Conservation (phyloP, 1,140 invertebrate genomes). For the Drosophila punjabiensis region DNA sequence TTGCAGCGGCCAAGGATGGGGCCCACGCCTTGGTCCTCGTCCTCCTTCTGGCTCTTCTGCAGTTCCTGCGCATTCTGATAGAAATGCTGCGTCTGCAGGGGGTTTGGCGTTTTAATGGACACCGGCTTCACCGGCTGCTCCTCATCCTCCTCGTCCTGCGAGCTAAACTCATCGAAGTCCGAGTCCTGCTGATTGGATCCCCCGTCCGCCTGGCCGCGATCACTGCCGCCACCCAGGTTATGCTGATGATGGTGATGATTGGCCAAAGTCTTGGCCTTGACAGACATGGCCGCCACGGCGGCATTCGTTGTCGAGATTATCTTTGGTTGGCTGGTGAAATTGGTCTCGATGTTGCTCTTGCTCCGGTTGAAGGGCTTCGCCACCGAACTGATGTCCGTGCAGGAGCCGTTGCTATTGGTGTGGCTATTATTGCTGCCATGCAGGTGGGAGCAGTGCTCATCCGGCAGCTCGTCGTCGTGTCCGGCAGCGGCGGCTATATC, state of each 20-base stretch:
- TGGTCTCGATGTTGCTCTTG: conserved; percentile 81
- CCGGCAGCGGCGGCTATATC: conserved; percentile 49
- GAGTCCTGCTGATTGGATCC: conserved; percentile 93
- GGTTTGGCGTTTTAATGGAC: conserved; percentile 5
- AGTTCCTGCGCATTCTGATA: conserved; percentile 77
- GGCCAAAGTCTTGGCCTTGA: conserved; percentile 59
- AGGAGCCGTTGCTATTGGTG: conserved; percentile 58
- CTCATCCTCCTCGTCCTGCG: conserved; percentile 87
- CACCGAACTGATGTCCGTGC: conserved; percentile 65
- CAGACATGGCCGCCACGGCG: conserved; percentile 21
- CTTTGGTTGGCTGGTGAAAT: conserved; percentile 79
- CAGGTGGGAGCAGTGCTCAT: conserved; percentile 54
- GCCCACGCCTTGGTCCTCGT: conserved; percentile 10
- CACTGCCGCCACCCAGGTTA: conserved; percentile 74
- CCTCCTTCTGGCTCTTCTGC: conserved; percentile 42
- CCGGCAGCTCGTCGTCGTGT: conserved; percentile 34
- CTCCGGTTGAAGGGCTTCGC: conserved; percentile 76
- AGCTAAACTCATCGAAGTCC: conserved; percentile 92
- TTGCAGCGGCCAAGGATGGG: conserved; percentile 87
- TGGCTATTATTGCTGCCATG: conserved; percentile 50
- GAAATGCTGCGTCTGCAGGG: conserved; percentile 55
- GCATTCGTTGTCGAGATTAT: conserved; percentile 74
- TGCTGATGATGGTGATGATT: conserved; percentile 12
- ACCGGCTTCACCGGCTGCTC: conserved; percentile 76
- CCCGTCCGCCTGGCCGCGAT: conserved; percentile 93